Evolutionary conservation across 2,113 vertebrate species (phyloP).

Genomic region (Microtus richardsoni): DNA sequence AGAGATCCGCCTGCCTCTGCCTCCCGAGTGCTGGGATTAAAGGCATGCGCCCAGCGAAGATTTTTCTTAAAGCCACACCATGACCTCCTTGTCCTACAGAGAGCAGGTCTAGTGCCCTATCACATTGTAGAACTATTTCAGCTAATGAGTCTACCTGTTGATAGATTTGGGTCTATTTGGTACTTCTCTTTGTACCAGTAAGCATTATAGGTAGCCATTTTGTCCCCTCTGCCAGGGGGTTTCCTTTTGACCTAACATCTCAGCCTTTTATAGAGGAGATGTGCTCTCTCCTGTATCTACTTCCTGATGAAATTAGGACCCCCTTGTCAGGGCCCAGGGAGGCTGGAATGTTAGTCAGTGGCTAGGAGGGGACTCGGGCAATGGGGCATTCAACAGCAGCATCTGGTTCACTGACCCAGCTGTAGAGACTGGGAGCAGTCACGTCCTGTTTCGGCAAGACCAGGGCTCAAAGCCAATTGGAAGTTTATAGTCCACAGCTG

Average conservation of each 20-base stretch:
- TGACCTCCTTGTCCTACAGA: not conserved
- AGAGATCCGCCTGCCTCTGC: too few relatives aligned
- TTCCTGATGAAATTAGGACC: not conserved
- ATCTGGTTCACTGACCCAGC: not conserved
- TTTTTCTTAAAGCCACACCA: not conserved
- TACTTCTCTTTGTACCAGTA: not conserved
- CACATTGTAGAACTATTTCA: not conserved
- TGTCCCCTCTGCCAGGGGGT: not conserved
- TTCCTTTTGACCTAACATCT: not conserved
- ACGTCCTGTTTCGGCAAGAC: not conserved
- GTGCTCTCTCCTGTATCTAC: not conserved
- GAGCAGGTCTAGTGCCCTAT: not conserved
- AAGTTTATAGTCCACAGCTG: not conserved
- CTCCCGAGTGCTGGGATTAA: too few relatives aligned
- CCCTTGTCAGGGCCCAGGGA: not conserved
- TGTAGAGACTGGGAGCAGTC: not conserved
- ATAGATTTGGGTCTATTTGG: not conserved
- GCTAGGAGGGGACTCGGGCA: not conserved
- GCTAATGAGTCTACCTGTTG: not conserved
- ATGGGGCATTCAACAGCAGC: not conserved
- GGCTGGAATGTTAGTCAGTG: not conserved
- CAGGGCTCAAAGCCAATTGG: not conserved
- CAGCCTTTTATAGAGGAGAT: not conserved
- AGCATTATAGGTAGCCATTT: not conserved
- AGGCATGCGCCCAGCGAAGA: fast-evolving